Conservation (phyloP, 2,113 vertebrate genomes). For the Corythornis madagascariensis region DNA sequence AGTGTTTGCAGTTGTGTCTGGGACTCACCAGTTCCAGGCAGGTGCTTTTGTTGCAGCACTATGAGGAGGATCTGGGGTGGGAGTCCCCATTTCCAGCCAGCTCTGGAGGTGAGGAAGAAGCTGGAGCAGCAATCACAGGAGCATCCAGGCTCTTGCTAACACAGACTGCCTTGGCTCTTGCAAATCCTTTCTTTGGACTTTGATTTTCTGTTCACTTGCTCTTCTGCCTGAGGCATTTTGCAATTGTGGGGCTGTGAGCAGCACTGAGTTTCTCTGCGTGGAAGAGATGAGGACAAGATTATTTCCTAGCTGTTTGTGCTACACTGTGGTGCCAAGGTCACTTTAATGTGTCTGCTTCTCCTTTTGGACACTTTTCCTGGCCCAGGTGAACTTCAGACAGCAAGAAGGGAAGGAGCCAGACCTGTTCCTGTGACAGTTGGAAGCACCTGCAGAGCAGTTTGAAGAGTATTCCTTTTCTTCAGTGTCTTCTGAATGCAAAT, state of each 20-base stretch:
- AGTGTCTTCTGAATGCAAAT: not conserved
- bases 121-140: not conserved
- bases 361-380: not conserved
- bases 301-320: not conserved
- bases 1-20: rapidly evolving
- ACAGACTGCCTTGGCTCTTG: not conserved
- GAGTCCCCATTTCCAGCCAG: not conserved
- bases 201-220: conserved; percentile 12
- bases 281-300: not conserved
- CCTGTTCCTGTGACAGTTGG: rapidly evolving
- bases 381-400: not conserved
- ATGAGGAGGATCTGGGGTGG: rapidly evolving
- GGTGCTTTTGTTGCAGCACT: not conserved
- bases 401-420: not conserved
- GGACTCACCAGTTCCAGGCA: rapidly evolving
- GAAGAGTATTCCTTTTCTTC: not conserved
- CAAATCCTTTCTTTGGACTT: conserved; percentile 7
- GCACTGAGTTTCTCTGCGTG: not conserved
- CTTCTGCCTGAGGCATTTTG: conserved; percentile 4
- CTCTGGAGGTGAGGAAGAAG: not conserved
- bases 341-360: not conserved
- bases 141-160: not conserved
- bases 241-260: not conserved
- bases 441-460: not conserved
- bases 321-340: not conserved